Conservation (phyloP, 2,113 vertebrate genomes). For the Trichomycterus rosablanca region DNA sequence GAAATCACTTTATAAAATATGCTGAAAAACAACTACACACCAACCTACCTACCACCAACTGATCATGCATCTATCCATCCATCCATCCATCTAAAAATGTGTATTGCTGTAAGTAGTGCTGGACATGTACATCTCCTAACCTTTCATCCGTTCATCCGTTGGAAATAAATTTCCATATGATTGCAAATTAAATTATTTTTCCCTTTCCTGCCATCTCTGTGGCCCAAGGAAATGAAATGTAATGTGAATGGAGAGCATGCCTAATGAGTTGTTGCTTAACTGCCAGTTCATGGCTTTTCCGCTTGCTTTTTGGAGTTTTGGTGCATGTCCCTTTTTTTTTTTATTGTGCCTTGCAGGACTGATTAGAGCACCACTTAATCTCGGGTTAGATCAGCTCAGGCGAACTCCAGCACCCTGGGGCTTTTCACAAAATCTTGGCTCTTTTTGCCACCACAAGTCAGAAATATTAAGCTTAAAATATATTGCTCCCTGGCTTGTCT, state of each 20-base stretch:
- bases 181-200: no score
- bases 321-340: neutral
- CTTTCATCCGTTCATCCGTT: no score
- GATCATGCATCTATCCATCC: no score
- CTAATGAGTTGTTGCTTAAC: conserved; percentile 26
- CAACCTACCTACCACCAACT: no score
- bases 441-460: neutral
- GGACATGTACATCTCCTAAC: no score
- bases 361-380: conserved; percentile 37
- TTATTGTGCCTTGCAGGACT: neutral
- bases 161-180: no score
- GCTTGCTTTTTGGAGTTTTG: neutral
- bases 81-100: no score
- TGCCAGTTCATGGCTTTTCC: neutral
- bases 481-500: conserved; percentile 16
- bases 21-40: no score
- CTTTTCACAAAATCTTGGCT: conserved; percentile 4
- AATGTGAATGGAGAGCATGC: neutral
- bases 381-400: conserved; percentile 34
- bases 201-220: no score
- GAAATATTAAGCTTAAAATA: conserved; percentile 39
- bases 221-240: no score
- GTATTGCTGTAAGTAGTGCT: no score
- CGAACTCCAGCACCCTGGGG: neutral
- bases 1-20: no score